A percentile compares a stretch with the other conserved stretches of the same genome.
phyloP scores from a whole-genome alignment of 2,888 invertebrate genomes.

The Melanostoma scalare region DNA sequence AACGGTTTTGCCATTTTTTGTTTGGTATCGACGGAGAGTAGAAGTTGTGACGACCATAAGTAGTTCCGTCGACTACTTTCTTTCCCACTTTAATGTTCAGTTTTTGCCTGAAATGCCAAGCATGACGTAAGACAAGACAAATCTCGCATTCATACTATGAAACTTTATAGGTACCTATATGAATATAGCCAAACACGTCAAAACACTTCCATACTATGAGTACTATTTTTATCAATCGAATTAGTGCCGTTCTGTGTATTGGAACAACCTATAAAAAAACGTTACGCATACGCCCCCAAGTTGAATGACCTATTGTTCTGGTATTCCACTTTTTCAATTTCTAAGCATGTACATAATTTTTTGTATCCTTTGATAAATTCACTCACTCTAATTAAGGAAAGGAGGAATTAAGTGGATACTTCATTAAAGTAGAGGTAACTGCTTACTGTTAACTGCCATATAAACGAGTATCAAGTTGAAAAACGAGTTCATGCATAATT shows the following conservation, averaged over 20 bases:
- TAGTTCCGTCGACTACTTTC: conserved; percentile 44
- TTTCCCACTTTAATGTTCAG: conserved; percentile 28
- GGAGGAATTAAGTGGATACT: conserved; percentile 32
- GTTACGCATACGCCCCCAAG: conserved; percentile 61
- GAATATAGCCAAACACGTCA: background rate
- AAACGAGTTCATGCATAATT: conserved; percentile 54
- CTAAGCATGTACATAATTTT: conserved; percentile 7
- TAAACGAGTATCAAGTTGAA: conserved; percentile 33
- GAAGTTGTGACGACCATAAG: conserved; percentile 36
- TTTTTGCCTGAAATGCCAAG: conserved; percentile 6
- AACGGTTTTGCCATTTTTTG: conserved; percentile 10
- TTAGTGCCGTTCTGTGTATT: background rate
- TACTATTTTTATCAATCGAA: background rate
- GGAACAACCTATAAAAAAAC: conserved; percentile 23
- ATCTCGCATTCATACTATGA: background rate
- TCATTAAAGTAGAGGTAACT: conserved; percentile 15
- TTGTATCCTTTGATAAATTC: conserved; percentile 33
- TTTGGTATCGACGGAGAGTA: conserved; percentile 23
- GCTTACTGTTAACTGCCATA: conserved; percentile 35
- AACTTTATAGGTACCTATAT: background rate
- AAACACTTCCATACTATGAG: no score
- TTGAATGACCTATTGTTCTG: conserved; percentile 44
- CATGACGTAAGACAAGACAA: conserved; percentile 48
- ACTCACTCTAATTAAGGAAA: conserved; percentile 20
- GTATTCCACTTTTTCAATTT: conserved; percentile 21